phyloP scores from a whole-genome alignment of 2,888 invertebrate species.

The Salpingus planirostris region DNA sequence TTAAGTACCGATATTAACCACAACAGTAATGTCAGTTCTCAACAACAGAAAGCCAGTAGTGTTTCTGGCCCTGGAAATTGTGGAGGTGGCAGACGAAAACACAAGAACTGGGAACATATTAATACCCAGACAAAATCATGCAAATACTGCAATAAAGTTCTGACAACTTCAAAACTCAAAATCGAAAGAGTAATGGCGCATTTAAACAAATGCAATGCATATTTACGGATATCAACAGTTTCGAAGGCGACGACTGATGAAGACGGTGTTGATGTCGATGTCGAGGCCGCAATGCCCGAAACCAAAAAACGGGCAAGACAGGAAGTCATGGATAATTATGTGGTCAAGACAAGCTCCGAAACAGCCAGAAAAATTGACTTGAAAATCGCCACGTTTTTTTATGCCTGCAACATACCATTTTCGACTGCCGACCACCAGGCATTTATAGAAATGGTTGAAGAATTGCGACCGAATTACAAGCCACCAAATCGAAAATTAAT shows the following conservation, averaged over 20 bases:
- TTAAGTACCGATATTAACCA: no score
- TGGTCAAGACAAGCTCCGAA: not conserved
- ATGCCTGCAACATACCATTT: not conserved
- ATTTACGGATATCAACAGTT: not conserved
- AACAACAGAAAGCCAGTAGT: no score
- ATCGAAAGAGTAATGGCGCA: not conserved
- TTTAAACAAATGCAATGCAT: not conserved
- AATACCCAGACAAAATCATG: not conserved
- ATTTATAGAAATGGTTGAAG: not conserved
- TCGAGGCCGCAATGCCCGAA: not conserved
- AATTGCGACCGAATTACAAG: conserved; percentile 1
- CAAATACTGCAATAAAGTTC: not conserved
- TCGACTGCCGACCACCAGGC: not conserved
- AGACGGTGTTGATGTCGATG: not conserved
- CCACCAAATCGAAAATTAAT: conserved; percentile 2
- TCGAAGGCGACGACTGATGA: not conserved
- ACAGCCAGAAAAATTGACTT: not conserved
- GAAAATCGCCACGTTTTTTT: not conserved
- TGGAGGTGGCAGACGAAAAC: not conserved
- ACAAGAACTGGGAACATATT: not conserved
- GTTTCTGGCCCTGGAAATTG: no score
- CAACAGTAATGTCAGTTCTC: no score
- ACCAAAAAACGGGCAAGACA: no score
- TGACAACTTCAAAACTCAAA: not conserved
- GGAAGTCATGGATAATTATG: not conserved